phyloP scores from a whole-genome alignment of 1,140 invertebrate genomes.

The Dreissena rostriformis region DNA sequence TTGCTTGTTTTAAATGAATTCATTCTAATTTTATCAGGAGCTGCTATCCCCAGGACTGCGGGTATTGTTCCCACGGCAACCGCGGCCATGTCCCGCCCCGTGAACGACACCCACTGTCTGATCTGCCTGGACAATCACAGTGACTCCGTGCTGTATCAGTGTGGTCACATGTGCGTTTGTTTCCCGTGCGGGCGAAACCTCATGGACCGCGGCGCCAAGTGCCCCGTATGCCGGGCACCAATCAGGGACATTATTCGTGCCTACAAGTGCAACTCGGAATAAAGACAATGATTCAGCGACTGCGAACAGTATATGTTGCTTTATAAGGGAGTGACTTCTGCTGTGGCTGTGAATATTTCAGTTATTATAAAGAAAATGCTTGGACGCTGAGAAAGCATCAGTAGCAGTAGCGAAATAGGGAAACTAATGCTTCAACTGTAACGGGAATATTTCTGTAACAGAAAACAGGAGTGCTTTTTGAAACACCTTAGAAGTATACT shows the following conservation, averaged over 20 bases:
- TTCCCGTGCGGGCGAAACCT: conserved; percentile 76
- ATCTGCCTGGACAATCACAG: conserved; percentile 78
- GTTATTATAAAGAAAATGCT: no score
- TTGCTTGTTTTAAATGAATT: neutral
- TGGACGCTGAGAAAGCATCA: no score
- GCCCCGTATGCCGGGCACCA: conserved; percentile 80
- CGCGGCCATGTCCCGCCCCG: conserved; percentile 57
- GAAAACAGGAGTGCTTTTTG: no score
- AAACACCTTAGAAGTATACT: no score
- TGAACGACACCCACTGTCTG: conserved; percentile 76
- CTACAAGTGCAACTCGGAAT: conserved; percentile 75
- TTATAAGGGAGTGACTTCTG: no score
- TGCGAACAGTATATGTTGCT: neutral
- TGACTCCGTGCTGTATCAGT: conserved; percentile 80
- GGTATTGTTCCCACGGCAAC: conserved; percentile 3
- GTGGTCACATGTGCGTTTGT: conserved; percentile 81
- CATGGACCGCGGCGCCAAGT: conserved; percentile 68
- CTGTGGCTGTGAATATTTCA: no score
- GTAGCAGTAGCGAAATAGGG: no score
- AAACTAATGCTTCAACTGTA: no score
- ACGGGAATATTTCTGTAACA: no score
- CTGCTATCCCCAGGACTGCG: neutral
- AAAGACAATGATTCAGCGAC: conserved; percentile 14
- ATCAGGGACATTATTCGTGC: conserved; percentile 79
- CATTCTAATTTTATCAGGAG: conserved; percentile 13